Conservation (phyloP, 2,113 vertebrate genomes). For the Cryptotis parvus region DNA sequence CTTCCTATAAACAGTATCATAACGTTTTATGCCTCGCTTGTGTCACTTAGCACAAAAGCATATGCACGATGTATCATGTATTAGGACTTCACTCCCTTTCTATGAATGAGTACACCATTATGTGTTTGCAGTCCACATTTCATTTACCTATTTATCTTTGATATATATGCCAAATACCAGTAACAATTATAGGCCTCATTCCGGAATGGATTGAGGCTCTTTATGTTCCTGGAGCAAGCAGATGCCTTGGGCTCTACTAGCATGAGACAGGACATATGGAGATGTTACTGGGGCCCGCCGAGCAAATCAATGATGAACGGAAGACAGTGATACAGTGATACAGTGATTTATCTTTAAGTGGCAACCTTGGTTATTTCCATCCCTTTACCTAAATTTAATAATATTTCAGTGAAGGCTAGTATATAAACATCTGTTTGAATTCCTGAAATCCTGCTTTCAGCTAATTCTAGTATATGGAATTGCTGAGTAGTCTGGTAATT, state of each 20-base stretch:
- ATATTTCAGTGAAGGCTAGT: neutral
- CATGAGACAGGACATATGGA: no score
- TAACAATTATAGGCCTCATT: no score
- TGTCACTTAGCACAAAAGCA: neutral
- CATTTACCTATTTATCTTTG: neutral
- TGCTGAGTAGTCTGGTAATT: neutral
- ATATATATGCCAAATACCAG: no score
- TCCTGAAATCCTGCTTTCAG: neutral
- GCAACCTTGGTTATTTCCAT: neutral
- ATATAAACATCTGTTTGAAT: neutral
- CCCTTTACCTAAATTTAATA: conserved; percentile 18
- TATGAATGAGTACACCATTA: neutral
- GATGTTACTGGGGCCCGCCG: no score
- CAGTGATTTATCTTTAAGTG: conserved; percentile 2
- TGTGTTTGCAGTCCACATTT: neutral
- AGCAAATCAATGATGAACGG: no score
- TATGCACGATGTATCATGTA: neutral
- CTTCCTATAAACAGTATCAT: neutral
- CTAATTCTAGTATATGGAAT: neutral
- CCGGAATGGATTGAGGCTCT: no score
- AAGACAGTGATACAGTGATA: no score
- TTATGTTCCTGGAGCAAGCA: no score
- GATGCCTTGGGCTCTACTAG: no score
- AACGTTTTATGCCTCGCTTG: neutral
- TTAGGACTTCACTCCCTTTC: neutral